Percentiles rank a stretch among this genome's conserved stretches.
Conservation (phyloP, 1,140 invertebrate genomes). For the Teleogryllus occipitalis region DNA sequence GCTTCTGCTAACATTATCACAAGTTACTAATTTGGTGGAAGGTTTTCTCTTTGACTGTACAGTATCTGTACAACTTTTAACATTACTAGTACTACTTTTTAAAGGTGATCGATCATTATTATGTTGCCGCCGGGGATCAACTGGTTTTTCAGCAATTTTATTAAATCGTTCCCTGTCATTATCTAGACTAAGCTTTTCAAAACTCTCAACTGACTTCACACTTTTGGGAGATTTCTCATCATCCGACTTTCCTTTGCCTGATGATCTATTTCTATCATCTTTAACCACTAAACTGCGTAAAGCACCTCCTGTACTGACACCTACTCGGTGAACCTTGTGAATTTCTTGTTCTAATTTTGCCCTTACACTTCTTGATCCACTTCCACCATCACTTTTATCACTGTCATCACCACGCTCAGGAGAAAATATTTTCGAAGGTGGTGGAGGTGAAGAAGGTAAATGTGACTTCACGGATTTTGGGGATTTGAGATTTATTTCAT, state of each 20-base stretch:
- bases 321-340: slow-evolving; percentile 21
- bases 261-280: background rate
- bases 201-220: too few species aligned
- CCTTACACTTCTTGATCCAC: slow-evolving; percentile 9
- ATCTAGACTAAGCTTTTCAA: background rate
- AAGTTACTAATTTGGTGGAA: background rate
- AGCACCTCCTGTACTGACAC: slow-evolving; percentile 21
- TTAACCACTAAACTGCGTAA: slow-evolving; percentile 12
- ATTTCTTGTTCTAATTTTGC: slow-evolving; percentile 21
- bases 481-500: too few species aligned
- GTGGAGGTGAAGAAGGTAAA: background rate
- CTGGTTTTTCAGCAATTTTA: background rate
- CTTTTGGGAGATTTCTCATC: background rate
- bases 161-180: too few species aligned
- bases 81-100: background rate
- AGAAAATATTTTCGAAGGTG: background rate
- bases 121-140: background rate
- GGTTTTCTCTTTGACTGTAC: background rate
- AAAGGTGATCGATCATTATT: background rate
- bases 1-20: background rate
- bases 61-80: background rate
- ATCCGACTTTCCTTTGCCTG: background rate
- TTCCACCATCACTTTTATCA: background rate
- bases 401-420: background rate
- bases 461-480: background rate